Base-by-base conservation (phyloP, 2,113 vertebrate species). In the Macrotus californicus region DNA sequence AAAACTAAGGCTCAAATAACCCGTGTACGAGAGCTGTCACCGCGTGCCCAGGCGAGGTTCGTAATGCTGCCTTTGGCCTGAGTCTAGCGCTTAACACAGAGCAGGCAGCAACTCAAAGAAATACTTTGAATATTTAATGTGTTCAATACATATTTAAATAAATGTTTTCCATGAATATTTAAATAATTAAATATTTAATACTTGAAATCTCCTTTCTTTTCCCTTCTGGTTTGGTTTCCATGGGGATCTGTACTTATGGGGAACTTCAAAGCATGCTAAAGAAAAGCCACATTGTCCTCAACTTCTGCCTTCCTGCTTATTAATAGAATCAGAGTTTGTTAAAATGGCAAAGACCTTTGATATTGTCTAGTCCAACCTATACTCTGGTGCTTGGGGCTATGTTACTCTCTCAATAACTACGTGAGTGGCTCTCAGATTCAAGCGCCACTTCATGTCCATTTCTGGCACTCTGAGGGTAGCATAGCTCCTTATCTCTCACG, bases 131-230 rank as follows among this genome's bases (percentile, higher is more conserved):
- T 81, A 64, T 84, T 93, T 66, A 77, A 46, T 70, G 52, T 72
- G 81, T 95, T 46, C 29, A 81, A 69, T 39, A 15, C 9, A 69
- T 59, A 73, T 43, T 77, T 88, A 72, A 79, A 70, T 56, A 83
- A 50, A n/a, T 84, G 64, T 87, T 87, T 80, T 69, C 70, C 83
- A 39, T 69, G 39, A 21, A 54, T 84, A 83, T 59, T 69, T 84
- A 76, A 19, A 66, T 75, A 89, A 56, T 67, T 59, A 59, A 54
- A 43, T 72, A 75, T 76, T 93, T 76, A 81, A 19, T 54, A 64
- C 81, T 90, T 95, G 87, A 66, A 85, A 69, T 59, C 50, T 72
- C 67, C n/a, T 73, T 87, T 73, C 12, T 87, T 81, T 94, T 48
- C 73, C 64, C 73, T 76, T 90, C 87, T 83, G 52, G 34, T 76